A percentile compares a stretch with the other conserved stretches of the same genome.
Conservation (phyloP, 1,140 invertebrate species). For the Diplogasteroides magnus region DNA sequence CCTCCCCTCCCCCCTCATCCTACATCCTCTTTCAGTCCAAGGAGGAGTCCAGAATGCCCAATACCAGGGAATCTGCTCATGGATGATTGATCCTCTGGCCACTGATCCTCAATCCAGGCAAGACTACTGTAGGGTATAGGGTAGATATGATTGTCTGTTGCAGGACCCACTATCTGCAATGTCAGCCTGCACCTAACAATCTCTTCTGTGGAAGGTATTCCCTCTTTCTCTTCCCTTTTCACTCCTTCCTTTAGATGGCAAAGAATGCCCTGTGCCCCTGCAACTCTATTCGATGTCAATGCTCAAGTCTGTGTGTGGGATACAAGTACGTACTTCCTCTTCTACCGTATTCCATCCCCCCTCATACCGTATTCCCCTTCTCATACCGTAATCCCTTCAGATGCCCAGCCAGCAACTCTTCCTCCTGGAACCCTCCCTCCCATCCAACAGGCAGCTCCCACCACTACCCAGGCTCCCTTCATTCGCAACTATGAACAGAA, state of each 20-base stretch:
- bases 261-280: conserved; percentile 53
- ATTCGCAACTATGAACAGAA: conserved; percentile 4
- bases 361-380: background rate
- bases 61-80: conserved; percentile 50
- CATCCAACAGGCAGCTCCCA: conserved; percentile 13
- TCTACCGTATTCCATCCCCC: background rate
- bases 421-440: conserved; percentile 38
- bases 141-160: too few species aligned
- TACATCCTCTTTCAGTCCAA: conserved; percentile 39
- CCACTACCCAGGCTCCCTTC: conserved; percentile 29
- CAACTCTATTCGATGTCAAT: conserved; percentile 43
- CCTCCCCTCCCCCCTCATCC: background rate
- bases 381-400: conserved; percentile 17
- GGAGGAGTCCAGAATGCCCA: conserved; percentile 42
- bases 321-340: conserved; percentile 18
- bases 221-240: background rate
- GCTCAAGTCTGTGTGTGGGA: conserved; percentile 53
- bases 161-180: conserved; percentile 46
- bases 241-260: conserved; percentile 39
- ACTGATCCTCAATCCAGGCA: conserved; percentile 44
- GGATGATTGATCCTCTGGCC: conserved; percentile 53
- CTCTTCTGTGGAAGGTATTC: conserved; percentile 41
- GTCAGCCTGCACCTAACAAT: conserved; percentile 54
- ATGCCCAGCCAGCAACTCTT: conserved; percentile 29
- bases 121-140: too few species aligned